Conservation (phyloP, 2,113 vertebrate genomes). For the Coracopsis vasa region DNA sequence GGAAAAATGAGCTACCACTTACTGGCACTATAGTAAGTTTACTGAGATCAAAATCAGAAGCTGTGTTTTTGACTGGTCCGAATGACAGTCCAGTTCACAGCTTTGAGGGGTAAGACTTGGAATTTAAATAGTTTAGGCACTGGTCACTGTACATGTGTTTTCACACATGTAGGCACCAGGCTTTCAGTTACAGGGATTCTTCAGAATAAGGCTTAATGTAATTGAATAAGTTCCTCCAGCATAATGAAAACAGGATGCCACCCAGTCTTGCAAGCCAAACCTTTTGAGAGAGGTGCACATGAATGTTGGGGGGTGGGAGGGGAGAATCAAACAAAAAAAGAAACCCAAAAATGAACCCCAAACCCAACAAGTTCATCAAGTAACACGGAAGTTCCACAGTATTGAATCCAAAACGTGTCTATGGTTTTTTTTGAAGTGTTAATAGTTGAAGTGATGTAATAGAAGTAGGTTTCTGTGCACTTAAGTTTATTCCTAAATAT, state of each 20-base stretch:
- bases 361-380: background rate
- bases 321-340: background rate
- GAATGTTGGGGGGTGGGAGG: background rate
- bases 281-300: background rate
- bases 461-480: background rate
- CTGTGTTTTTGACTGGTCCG: background rate
- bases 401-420: background rate
- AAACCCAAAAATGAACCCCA: too few species aligned
- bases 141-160: background rate
- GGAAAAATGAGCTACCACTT: background rate
- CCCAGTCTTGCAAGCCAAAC: background rate
- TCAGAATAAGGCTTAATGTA: background rate
- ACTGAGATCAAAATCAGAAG: background rate
- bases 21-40: background rate
- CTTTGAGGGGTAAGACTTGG: background rate
- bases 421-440: background rate
- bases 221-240: background rate
- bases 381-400: background rate
- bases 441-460: background rate
- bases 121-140: background rate
- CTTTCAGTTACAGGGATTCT: background rate
- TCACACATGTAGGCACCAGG: background rate
- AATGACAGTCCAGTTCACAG: background rate
- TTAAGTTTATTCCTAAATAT: background rate
- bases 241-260: background rate